These are phyloP conservation scores for Antheraea mylitta DNA, from an alignment of 1,140 invertebrate species.

Conservation along the genomic window DNA sequence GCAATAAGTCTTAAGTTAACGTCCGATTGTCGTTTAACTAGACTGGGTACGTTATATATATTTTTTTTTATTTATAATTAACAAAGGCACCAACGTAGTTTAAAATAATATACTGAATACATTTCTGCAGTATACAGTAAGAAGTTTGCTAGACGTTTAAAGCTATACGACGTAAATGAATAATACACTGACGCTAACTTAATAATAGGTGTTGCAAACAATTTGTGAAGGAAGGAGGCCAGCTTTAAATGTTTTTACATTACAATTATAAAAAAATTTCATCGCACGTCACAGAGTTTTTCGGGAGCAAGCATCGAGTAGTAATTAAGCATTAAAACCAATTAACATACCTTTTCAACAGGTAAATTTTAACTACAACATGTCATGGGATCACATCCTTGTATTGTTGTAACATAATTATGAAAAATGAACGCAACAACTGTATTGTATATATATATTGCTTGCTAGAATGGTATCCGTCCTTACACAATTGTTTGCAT, in stretches of 20 bases:
- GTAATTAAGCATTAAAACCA: slow-evolving; percentile 64
- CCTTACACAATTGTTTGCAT: slow-evolving; percentile 80
- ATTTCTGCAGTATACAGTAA: background rate
- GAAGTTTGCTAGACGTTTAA: background rate
- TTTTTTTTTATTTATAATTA: background rate
- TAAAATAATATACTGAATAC: background rate
- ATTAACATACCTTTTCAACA: slow-evolving; percentile 74
- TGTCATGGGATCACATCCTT: slow-evolving; percentile 62
- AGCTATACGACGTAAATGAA: background rate
- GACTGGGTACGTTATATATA: background rate
- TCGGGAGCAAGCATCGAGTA: slow-evolving; percentile 62
- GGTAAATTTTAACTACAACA: slow-evolving; percentile 72
- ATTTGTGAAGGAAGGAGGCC: slow-evolving; percentile 93
- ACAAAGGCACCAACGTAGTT: background rate
- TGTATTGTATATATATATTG: slow-evolving; percentile 45
- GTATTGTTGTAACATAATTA: slow-evolving; percentile 36
- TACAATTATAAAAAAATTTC: slow-evolving; percentile 40
- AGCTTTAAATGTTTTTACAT: slow-evolving; percentile 76
- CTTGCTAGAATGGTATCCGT: slow-evolving; percentile 74
- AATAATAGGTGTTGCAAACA: slow-evolving; percentile 84
- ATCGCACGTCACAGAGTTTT: slow-evolving; percentile 47
- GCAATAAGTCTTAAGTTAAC: background rate
- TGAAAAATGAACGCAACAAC: slow-evolving; percentile 27
- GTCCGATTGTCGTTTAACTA: background rate
- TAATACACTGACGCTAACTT: background rate